phyloP scores from a whole-genome alignment of 2,888 invertebrate species.

The Spatulosminthurus flaviceps region DNA sequence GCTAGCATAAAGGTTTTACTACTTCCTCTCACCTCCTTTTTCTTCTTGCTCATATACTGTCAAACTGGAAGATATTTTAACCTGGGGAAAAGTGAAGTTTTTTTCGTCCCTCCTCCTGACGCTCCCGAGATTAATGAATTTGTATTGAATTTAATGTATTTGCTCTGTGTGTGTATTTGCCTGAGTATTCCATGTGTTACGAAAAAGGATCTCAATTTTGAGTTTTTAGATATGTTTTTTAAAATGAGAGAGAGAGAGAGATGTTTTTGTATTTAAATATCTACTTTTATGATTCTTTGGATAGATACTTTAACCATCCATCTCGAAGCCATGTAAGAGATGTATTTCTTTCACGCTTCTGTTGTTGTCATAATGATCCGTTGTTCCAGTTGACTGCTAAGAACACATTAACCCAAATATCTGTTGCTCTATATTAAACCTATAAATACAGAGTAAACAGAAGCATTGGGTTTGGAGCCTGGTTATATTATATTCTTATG shows the following conservation, averaged over 20 bases:
- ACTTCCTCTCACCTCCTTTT: neutral
- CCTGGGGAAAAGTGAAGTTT: neutral
- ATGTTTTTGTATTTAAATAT: too few species aligned
- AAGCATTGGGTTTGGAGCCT: neutral
- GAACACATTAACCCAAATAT: constrained; percentile 39
- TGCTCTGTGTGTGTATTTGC: neutral
- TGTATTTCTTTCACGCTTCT: constrained; percentile 5
- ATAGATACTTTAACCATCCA: neutral
- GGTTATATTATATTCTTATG: neutral
- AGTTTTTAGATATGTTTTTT: neutral
- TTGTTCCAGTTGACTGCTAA: constrained; percentile 22
- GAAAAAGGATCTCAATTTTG: neutral
- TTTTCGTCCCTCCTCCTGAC: neutral
- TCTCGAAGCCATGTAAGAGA: neutral
- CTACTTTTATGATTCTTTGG: neutral
- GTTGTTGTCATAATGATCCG: constrained; percentile 14
- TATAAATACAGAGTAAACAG: constrained; percentile 23
- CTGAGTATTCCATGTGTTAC: neutral
- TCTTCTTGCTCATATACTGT: too few species aligned
- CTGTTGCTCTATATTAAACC: constrained; percentile 32
- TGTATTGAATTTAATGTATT: too few species aligned
- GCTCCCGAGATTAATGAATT: neutral
- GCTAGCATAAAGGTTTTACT: neutral
- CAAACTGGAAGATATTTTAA: neutral
- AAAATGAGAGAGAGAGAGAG: too few species aligned